Evolutionary conservation across 2,113 vertebrate genomes (phyloP).

Genomic region (Hydrolagus affinis): DNA sequence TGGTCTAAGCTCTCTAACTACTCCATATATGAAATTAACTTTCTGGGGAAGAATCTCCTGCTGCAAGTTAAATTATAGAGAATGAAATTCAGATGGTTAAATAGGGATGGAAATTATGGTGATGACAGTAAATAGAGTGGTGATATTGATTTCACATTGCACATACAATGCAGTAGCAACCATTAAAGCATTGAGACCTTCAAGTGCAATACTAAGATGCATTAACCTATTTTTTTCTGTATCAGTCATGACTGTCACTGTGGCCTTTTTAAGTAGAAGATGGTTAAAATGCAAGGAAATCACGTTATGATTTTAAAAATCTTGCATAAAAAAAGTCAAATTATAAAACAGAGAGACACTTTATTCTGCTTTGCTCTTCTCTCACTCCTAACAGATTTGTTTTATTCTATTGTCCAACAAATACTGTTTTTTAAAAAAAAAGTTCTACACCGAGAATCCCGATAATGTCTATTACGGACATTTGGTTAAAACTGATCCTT

Average conservation of each 20-base stretch:
- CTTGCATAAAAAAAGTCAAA: background rate
- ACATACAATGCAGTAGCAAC: background rate
- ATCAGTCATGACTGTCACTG: background rate
- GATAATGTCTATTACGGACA: too few species aligned
- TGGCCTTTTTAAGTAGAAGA: slow-evolving; percentile 9
- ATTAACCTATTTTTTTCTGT: slow-evolving; percentile 26
- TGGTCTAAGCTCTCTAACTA: background rate
- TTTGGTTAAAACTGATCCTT: too few species aligned
- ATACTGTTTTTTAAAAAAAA: too few species aligned
- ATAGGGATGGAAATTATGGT: background rate
- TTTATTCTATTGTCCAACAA: too few species aligned
- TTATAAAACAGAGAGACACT: too few species aligned
- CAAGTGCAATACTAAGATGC: background rate
- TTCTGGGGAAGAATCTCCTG: background rate
- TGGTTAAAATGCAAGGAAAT: slow-evolving; percentile 6
- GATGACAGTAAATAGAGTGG: background rate
- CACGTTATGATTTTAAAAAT: slow-evolving; percentile 4
- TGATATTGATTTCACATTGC: background rate
- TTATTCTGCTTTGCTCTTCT: too few species aligned
- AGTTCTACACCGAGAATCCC: too few species aligned
- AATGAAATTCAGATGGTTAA: background rate
- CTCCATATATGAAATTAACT: background rate
- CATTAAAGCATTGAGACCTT: background rate
- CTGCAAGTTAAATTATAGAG: background rate
- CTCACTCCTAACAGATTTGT: too few species aligned